These are phyloP conservation scores for Dynastes tityus DNA, from an alignment of 2,888 invertebrate genomes.

Conservation along the genomic window DNA sequence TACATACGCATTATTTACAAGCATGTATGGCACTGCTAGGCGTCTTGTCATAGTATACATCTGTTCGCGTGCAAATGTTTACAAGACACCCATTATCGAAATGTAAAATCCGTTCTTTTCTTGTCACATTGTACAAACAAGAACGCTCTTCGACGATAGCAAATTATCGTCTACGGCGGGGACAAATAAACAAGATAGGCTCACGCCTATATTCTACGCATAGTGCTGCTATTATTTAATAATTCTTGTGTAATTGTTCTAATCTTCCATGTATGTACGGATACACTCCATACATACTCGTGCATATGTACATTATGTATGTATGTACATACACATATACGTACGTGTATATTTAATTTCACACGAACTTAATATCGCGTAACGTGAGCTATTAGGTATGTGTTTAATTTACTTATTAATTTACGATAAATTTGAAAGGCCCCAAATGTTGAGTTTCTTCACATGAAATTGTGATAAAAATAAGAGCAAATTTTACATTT, in stretches of 20 bases:
- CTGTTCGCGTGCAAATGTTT: not conserved
- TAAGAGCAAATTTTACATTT: no score
- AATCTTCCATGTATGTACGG: not conserved
- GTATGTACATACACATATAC: no score
- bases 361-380: no score
- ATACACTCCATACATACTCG: not conserved
- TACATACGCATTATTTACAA: not conserved
- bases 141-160: not conserved
- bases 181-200: slow-evolving; percentile 9
- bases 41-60: slow-evolving; percentile 3
- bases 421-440: no score
- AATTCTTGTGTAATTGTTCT: not conserved
- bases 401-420: no score
- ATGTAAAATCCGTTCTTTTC: slow-evolving; percentile 7
- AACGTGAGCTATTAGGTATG: no score
- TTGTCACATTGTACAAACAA: not conserved
- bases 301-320: no score
- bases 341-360: no score
- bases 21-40: not conserved
- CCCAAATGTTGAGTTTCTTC: no score
- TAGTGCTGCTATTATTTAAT: not conserved
- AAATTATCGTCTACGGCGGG: not conserved
- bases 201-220: not conserved
- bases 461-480: no score
- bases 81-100: not conserved